phyloP scores from a whole-genome alignment of 2,797 vertebrate genomes.

The Sebastes itinus region DNA sequence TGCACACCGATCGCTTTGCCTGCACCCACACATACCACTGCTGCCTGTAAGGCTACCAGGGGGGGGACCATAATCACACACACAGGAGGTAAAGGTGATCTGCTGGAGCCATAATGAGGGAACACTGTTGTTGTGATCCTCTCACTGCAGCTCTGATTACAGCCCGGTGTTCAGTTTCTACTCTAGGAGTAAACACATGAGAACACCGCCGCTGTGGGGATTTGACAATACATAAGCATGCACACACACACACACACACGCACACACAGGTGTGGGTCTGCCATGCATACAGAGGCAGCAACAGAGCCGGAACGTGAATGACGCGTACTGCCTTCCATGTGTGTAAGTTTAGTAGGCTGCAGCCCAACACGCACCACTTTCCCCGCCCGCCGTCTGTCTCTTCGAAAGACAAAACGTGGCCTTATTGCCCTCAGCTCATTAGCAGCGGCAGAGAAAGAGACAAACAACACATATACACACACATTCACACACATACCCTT shows the following conservation, averaged over 20 bases:
- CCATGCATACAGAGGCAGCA: slow-evolving; percentile 32
- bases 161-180: slow-evolving; percentile 70
- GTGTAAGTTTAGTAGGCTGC: slow-evolving; percentile 69
- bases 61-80: slow-evolving; percentile 51
- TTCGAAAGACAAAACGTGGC: slow-evolving; percentile 55
- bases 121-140: slow-evolving; percentile 76
- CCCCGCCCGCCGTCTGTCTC: slow-evolving; percentile 70
- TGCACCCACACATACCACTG: slow-evolving; percentile 23
- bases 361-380: slow-evolving; percentile 61
- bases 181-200: slow-evolving; percentile 72
- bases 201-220: slow-evolving; percentile 51
- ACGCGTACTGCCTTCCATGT: slow-evolving; percentile 40
- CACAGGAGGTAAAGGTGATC: slow-evolving; percentile 65
- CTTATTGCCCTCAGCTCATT: slow-evolving; percentile 67
- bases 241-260: neutral
- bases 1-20: slow-evolving; percentile 16
- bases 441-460: slow-evolving; percentile 36
- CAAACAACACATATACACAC: slow-evolving; percentile 40
- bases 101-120: slow-evolving; percentile 72
- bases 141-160: slow-evolving; percentile 78
- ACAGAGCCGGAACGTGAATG: slow-evolving; percentile 48
- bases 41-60: slow-evolving; percentile 38
- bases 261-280: neutral
- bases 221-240: slow-evolving; percentile 33
- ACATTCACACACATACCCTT: slow-evolving; percentile 3